Conservation (phyloP, 2,888 invertebrate genomes). For the Temnothorax ravouxi region DNA sequence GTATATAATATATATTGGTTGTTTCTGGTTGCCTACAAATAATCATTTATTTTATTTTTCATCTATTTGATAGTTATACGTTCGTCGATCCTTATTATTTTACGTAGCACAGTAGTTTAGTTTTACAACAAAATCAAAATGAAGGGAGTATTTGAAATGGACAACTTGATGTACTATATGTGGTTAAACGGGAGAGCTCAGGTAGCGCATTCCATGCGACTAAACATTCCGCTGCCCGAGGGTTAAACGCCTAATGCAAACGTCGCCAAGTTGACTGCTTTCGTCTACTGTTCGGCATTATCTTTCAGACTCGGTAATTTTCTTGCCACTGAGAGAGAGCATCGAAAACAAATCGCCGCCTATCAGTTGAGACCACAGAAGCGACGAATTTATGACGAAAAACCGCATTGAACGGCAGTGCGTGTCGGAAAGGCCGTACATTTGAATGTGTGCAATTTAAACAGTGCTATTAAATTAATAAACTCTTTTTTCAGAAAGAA, state of each 20-base stretch:
- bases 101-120: background rate
- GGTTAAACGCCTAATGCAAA: constrained; percentile 21
- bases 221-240: constrained; percentile 22
- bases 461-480: constrained; percentile 7
- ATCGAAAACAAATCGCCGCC: background rate
- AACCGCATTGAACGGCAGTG: background rate
- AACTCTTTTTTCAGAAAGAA: constrained; percentile 6
- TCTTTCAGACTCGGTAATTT: constrained; percentile 17
- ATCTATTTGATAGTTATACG: background rate
- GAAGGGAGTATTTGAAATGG: background rate
- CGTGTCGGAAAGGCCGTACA: background rate
- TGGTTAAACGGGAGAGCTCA: background rate
- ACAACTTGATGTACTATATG: background rate
- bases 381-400: constrained; percentile 38
- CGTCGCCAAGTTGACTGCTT: background rate
- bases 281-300: background rate
- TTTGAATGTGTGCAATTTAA: constrained; percentile 37
- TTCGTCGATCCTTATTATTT: background rate
- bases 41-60: background rate
- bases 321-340: background rate
- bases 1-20: background rate
- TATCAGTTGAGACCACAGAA: constrained; percentile 1
- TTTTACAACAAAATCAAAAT: background rate
- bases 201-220: background rate
- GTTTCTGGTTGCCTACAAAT: background rate